Evolutionary conservation across 2,888 invertebrate species (phyloP).

Genomic region (Athalia cordata): DNA sequence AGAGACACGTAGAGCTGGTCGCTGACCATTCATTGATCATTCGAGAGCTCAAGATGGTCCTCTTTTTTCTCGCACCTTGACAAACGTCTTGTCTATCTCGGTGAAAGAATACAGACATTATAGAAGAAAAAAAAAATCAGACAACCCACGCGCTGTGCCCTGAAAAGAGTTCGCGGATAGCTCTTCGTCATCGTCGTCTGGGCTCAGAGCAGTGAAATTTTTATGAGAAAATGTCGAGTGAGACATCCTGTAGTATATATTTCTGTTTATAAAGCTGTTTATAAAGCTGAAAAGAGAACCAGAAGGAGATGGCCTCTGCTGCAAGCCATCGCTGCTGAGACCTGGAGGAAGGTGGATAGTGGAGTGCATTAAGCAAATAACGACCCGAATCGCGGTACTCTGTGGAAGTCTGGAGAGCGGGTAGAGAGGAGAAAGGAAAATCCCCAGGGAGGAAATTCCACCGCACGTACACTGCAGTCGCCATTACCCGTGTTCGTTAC

Average conservation of each 20-base stretch:
- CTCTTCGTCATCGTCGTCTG: no score
- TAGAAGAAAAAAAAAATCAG: no score
- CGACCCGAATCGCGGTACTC: conserved; percentile 20
- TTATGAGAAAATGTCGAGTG: not conserved
- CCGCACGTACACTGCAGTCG: not conserved
- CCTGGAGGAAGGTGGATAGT: conserved; percentile 29
- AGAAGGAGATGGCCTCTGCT: not conserved
- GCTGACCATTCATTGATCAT: no score
- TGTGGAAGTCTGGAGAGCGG: not conserved
- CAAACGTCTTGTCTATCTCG: no score
- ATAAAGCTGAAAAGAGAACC: conserved; percentile 32
- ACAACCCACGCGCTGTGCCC: no score
- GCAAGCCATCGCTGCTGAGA: conserved; percentile 23
- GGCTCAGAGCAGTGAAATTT: no score
- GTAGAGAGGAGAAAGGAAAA: not conserved
- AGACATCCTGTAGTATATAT: not conserved
- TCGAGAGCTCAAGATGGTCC: no score
- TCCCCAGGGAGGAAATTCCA: not conserved
- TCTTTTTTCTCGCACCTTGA: no score
- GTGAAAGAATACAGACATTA: no score
- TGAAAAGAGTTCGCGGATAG: no score
- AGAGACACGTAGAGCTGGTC: no score
- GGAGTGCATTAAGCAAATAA: conserved; percentile 42
- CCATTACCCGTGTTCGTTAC: not conserved
- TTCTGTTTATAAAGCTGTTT: not conserved